Base-by-base conservation (phyloP, 2,888 invertebrate genomes). In the Agelastica alni region DNA sequence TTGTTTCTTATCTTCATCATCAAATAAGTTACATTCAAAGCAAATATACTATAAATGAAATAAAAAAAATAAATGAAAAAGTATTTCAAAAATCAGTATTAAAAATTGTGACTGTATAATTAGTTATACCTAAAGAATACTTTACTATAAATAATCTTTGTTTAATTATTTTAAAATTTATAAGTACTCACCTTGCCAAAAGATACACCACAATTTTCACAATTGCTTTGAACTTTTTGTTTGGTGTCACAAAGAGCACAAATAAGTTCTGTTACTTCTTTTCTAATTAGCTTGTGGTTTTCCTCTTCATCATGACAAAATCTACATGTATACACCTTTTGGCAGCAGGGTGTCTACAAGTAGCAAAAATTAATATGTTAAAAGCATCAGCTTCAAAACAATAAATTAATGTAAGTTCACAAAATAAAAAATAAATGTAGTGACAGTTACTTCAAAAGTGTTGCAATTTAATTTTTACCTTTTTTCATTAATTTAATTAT, bases 231-330 rank as follows among this genome's bases (percentile, higher is more conserved):
- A 12, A 91, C 90, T 58, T 86, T 85, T 72, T 94, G 94, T 58
- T 88, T 77, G 5, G 86, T 89, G 64, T 88, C 85, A 76, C 94
- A 94, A 61, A 88, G 81, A 0, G 88, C 85, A 75, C 94, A 94
- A 63, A 91, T 88, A 51, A 95, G 80, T 77, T 92, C 89, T 0
- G 87, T 87, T 2, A 94, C 88, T 42, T 88, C 86, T 73, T 91
- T 90, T 52, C 94, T 81, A 75, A 93, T 89, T 62, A 94, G 86
- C 59, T 87, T 86, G 74, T 94, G 94, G 57, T 86, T 82, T 72
- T 93, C 93, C 28, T 80, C 87, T 70, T 93, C 93, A 75, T 95
- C 93, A 66, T 95, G 94, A 70, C 94, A 94, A 73, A 93, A 91
- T 20, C 94, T 85, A 72, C 94, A 94, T 58, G 88, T 87, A 75